These are phyloP conservation scores for Branchinecta lynchi DNA, from an alignment of 1,140 invertebrate genomes.

Conservation along the genomic window DNA sequence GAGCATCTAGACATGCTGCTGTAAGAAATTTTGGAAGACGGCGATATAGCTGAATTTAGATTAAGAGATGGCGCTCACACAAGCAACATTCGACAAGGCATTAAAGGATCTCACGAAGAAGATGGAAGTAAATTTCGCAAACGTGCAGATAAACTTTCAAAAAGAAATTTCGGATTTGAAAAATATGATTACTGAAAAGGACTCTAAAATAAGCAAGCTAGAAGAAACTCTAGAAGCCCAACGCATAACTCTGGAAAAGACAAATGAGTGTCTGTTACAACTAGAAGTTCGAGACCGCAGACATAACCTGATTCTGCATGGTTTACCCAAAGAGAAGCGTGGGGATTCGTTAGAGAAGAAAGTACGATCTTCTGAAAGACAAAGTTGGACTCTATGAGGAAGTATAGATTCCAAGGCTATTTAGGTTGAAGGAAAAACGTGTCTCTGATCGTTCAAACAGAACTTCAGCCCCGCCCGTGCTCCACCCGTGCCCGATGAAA, in stretches of 20 bases:
- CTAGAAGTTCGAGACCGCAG: background rate
- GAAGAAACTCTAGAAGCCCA: constrained; percentile 7
- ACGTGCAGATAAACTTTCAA: background rate
- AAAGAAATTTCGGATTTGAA: background rate
- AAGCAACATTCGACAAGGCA: constrained; percentile 7
- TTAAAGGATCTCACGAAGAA: background rate
- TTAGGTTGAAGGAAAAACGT: background rate
- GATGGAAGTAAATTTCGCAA: background rate
- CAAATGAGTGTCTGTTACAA: background rate
- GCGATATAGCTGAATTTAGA: background rate
- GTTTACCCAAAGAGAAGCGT: background rate
- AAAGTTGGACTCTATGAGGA: background rate
- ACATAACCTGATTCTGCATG: constrained; percentile 8
- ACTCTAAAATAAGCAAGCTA: constrained; percentile 5
- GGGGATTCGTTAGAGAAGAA: background rate
- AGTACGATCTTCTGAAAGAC: background rate
- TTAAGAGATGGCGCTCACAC: background rate
- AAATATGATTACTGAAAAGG: constrained; percentile 9
- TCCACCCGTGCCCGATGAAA: background rate
- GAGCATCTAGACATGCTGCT: background rate
- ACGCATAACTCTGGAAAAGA: background rate
- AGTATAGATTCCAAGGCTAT: background rate
- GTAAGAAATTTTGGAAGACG: constrained; percentile 10
- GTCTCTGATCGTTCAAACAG: background rate
- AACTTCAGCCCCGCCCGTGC: background rate